A percentile compares a stretch with the other conserved stretches of the same genome.
phyloP scores from a whole-genome alignment of 2,113 vertebrate genomes.

The Empidonax traillii region DNA sequence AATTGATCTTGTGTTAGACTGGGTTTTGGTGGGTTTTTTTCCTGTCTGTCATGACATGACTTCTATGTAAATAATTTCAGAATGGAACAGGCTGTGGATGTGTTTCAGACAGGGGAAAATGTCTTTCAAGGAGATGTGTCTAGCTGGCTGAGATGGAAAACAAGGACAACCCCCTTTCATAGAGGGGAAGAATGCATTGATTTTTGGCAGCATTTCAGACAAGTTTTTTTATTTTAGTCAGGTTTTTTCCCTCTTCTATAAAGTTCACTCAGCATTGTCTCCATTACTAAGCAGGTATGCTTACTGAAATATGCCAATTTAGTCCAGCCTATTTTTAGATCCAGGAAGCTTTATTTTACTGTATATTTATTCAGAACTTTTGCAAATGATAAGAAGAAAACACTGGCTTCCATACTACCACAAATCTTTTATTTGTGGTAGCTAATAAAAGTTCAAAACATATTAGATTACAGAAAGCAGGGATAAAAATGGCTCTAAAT shows the following conservation, averaged over 20 bases:
- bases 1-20: background rate
- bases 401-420: background rate
- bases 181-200: background rate
- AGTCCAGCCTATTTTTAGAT: conserved; percentile 36
- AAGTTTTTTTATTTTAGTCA: conserved; percentile 40
- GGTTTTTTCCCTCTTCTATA: background rate
- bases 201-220: conserved; percentile 46
- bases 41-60: background rate
- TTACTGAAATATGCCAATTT: conserved; percentile 51
- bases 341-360: conserved; percentile 33
- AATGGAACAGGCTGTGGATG: background rate
- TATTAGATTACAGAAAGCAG: background rate
- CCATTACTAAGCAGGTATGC: conserved; percentile 43
- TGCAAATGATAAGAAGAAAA: background rate
- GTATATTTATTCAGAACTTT: background rate
- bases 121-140: background rate
- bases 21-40: background rate
- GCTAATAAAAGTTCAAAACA: conserved; percentile 43
- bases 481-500: conserved; percentile 9
- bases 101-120: background rate
- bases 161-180: background rate
- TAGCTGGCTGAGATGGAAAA: background rate
- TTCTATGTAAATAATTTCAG: background rate
- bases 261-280: conserved; percentile 42
- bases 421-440: conserved; percentile 47